These are phyloP conservation scores for Apeira syringaria DNA, from an alignment of 2,888 invertebrate genomes.

Conservation along the genomic window DNA sequence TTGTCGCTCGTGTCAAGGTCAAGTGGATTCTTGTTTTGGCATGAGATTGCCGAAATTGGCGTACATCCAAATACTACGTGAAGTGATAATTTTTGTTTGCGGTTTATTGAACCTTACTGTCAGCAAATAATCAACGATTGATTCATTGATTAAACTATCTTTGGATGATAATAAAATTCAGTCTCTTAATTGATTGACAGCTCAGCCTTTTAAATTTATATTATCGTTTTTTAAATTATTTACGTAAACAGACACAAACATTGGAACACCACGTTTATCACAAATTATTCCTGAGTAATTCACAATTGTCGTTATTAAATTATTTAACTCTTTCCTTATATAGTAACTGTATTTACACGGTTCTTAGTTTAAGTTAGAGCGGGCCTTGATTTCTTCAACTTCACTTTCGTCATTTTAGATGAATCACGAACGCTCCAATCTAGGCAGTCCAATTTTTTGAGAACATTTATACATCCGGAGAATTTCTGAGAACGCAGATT, in stretches of 20 bases:
- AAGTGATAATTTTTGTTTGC: no score
- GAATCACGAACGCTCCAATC: slow-evolving; percentile 61
- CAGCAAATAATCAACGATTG: slow-evolving; percentile 37
- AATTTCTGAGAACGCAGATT: slow-evolving; percentile 14
- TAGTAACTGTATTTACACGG: not conserved
- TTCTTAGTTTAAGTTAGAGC: slow-evolving; percentile 44
- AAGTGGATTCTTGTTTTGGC: slow-evolving; percentile 26
- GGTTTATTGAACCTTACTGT: slow-evolving; percentile 28
- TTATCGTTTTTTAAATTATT: slow-evolving; percentile 17
- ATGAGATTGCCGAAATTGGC: slow-evolving; percentile 27
- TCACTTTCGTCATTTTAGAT: slow-evolving; percentile 82
- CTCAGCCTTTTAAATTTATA: slow-evolving; percentile 1
- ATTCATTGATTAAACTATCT: slow-evolving; percentile 51
- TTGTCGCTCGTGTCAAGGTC: slow-evolving; percentile 44
- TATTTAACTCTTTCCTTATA: slow-evolving; percentile 51
- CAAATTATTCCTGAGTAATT: slow-evolving; percentile 38
- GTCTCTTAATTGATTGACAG: slow-evolving; percentile 42
- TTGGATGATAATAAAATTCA: slow-evolving; percentile 53
- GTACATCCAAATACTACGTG: slow-evolving; percentile 33
- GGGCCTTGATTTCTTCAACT: slow-evolving; percentile 71
- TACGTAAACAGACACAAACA: slow-evolving; percentile 35
- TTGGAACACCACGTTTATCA: slow-evolving; percentile 32
- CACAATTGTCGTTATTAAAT: slow-evolving; percentile 39
- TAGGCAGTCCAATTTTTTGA: slow-evolving; percentile 49
- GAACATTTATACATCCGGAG: slow-evolving; percentile 56